phyloP scores from a whole-genome alignment of 1,140 invertebrate genomes.

The Drosophila tsacasi region DNA sequence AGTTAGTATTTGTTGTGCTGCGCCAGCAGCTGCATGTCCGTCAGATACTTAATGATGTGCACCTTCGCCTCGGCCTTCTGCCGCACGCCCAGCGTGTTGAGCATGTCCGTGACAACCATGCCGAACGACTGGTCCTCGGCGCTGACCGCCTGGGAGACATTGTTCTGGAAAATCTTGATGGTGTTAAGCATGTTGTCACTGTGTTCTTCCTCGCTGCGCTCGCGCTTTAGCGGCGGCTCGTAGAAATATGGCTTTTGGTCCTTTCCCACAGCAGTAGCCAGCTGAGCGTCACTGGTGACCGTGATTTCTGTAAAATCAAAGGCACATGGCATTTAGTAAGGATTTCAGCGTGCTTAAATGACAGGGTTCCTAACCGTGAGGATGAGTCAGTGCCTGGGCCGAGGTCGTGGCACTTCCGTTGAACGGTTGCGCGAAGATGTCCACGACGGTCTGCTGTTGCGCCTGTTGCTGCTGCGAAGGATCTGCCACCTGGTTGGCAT shows the following conservation, averaged over 20 bases:
- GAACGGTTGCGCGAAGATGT: slow-evolving; percentile 79
- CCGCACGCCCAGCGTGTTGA: slow-evolving; percentile 81
- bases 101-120: slow-evolving; percentile 84
- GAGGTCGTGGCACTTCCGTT: slow-evolving; percentile 79
- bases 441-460: slow-evolving; percentile 77
- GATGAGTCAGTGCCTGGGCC: slow-evolving; percentile 78
- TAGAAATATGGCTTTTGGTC: slow-evolving; percentile 83
- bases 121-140: slow-evolving; percentile 82
- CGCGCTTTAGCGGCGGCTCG: slow-evolving; percentile 78
- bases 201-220: slow-evolving; percentile 78
- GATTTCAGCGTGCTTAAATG: no score
- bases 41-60: slow-evolving; percentile 84
- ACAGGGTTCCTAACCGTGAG: slow-evolving; percentile 59
- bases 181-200: slow-evolving; percentile 82
- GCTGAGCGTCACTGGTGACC: slow-evolving; percentile 77
- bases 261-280: slow-evolving; percentile 73
- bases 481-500: slow-evolving; percentile 75
- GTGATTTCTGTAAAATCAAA: slow-evolving; percentile 72
- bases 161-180: slow-evolving; percentile 82
- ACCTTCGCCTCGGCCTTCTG: slow-evolving; percentile 82
- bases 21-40: slow-evolving; percentile 82
- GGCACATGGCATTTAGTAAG: background rate
- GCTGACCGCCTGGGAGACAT: slow-evolving; percentile 80
- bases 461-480: slow-evolving; percentile 77
- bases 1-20: slow-evolving; percentile 85